Percentiles rank a stretch among this genome's conserved stretches.
phyloP scores from a whole-genome alignment of 1,140 invertebrate genomes.

The Eriosoma lanigerum region DNA sequence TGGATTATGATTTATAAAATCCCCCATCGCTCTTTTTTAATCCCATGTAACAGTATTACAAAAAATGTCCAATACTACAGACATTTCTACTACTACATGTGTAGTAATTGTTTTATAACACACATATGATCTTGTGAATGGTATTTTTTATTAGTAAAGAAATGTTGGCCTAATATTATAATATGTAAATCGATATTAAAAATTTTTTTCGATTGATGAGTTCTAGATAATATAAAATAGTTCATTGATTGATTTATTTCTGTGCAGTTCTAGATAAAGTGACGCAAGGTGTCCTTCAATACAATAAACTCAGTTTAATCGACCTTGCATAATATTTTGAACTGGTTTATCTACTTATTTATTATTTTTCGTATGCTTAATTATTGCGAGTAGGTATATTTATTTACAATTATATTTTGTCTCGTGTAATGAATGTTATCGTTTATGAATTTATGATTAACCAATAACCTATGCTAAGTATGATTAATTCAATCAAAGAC shows the following conservation, averaged over 20 bases:
- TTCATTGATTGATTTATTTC: conserved; percentile 7
- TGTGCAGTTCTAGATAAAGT: background rate
- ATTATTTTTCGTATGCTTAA: background rate
- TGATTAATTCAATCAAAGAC: background rate
- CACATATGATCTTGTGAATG: background rate
- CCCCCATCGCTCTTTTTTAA: conserved; percentile 15
- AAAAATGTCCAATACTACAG: background rate
- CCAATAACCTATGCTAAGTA: conserved; percentile 32
- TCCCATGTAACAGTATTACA: background rate
- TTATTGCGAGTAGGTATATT: background rate
- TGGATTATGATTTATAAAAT: conserved; percentile 26
- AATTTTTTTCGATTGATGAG: background rate
- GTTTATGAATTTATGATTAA: too few relatives aligned
- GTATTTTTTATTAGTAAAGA: background rate
- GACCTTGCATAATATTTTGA: background rate
- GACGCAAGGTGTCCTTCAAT: background rate
- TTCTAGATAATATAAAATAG: background rate
- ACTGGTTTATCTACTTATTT: conserved; percentile 8
- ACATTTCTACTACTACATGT: background rate
- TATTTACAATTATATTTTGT: conserved; percentile 19
- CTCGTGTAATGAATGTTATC: background rate
- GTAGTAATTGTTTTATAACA: background rate
- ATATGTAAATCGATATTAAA: background rate
- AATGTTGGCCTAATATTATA: background rate
- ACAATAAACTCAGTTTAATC: conserved; percentile 5